A percentile compares a stretch with the other conserved stretches of the same genome.
Conservation (phyloP, 2,888 invertebrate species). For the Omphaloscelis lunosa region DNA sequence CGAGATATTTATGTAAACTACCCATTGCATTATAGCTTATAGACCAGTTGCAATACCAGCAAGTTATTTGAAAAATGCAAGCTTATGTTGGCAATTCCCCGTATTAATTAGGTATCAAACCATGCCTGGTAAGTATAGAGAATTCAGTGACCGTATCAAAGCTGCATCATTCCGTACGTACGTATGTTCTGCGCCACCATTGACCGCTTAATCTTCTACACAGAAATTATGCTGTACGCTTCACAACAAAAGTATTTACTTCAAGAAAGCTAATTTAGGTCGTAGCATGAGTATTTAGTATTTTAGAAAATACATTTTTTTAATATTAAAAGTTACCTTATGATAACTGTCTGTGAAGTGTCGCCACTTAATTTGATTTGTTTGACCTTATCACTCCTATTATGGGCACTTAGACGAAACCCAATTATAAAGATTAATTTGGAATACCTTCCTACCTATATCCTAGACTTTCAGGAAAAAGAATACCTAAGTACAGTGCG, state of each 20-base stretch:
- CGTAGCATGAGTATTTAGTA: neutral
- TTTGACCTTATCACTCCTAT: neutral
- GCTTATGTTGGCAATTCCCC: constrained; percentile 11
- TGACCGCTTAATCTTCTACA: constrained; percentile 46
- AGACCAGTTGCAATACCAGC: constrained; percentile 5
- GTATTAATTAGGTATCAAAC: constrained; percentile 30
- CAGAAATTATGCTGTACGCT: constrained; percentile 39
- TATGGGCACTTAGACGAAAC: neutral
- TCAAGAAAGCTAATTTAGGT: neutral
- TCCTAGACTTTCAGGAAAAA: neutral
- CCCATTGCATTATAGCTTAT: constrained; percentile 7
- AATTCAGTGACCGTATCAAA: constrained; percentile 49
- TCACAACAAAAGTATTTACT: constrained; percentile 21
- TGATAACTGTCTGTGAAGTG: neutral
- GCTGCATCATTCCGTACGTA: constrained; percentile 21
- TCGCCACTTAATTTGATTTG: neutral
- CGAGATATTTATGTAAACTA: constrained; percentile 32
- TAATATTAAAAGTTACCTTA: neutral
- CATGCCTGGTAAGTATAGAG: constrained; percentile 22
- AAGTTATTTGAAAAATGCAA: constrained; percentile 43
- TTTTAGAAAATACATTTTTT: neutral
- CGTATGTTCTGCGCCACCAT: constrained; percentile 15
- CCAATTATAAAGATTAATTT: neutral
- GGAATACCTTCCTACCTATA: neutral
- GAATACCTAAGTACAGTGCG: too few relatives aligned